Evolutionary conservation across 1,140 invertebrate species (phyloP), one percentile per base, ranked within the genome.

Genomic region (Drosophila pruinosa): DNA sequence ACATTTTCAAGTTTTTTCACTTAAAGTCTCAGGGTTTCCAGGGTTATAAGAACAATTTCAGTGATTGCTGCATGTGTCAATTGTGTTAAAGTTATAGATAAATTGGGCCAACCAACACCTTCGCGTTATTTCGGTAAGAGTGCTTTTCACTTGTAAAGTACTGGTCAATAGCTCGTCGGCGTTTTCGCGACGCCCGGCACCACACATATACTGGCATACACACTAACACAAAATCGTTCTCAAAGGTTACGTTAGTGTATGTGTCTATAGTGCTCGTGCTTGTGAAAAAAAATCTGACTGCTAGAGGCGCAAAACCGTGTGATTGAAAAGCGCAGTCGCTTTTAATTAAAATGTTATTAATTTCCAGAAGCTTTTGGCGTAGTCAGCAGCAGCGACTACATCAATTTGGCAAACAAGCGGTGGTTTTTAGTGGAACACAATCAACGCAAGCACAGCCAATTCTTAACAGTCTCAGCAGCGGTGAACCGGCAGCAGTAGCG

Each of bases 181-280:
- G 50, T 81, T 77, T 85, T 88, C 78, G 81, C 77, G 82, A 86
- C 82, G 82, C 81, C 81, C 82, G 81, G 81, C 73, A 59, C 81
- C 50, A 65, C 54, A 62, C 38, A 39, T 50, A 53, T 22, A 45
- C 62, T 43, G 48, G 48, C 34, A 53, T 56, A 57, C 53, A 68
- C 58, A 50, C 34, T 17, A 24, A 17, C 28, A 34, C 19, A n/a
- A 34, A 54, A 4, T 14, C 19, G 21, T 8, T 39, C 14, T 39
- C 43, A 54, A 4, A 19, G 50, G 12, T 15, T 31, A 12, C 26
- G 34, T 57, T 28, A 64, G 64, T 78, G 69, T 78, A 52, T 72
- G 67, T 61, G 62, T 54, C 41, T 62, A 15, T 28, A 26, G 12
- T 28, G 53, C 83, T 88, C 82, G 83, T 82, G 81, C 68, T 70